Evolutionary conservation across 2,113 vertebrate species (phyloP), one percentile per base, ranked within the genome.

Genomic region (Apteryx owenii): DNA sequence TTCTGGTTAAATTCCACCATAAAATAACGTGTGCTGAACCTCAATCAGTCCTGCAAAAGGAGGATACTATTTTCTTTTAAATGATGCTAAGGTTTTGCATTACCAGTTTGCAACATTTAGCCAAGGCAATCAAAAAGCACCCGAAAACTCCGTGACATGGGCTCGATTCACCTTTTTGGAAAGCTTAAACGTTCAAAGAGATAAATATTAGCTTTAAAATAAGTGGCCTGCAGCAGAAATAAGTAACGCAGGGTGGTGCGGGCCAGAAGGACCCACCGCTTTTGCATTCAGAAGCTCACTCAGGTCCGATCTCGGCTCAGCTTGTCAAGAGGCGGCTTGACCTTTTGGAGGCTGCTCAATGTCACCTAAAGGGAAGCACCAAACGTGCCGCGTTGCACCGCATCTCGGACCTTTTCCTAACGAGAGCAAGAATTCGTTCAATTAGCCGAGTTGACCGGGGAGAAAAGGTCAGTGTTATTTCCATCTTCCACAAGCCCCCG

Each of bases 381-480:
- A 81, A 90, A 88, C 62, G 71, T 73, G 81, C 87, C 48, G 62
- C 61, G 3, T 85, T 72, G 89, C 60, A 28, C 84, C 68, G 42
- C 29, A 9, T 85, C 69, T 80, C 80, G 90, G 93, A 94, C 88
- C 89, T 95, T 94, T 94, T 93, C 93, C 91, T 95, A 90, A 96
- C 77, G 95, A 94, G 77, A 23, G 54, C 42, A 46, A 70, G 62
- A 91, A 95, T 61, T 66, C 85, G 56, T 81, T 93, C 91, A 93
- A 90, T 94, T 91, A 96, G 66, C 66, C 62, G 4, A 17, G 48
- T 73, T 95, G 96, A 82, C 66, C 2, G 2, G 81, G 53, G 81
- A 93, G 95, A 94, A 97, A 97, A 97, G 95, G 95, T 96, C 95
- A 94, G 17, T 2, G 4, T 77, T 70, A 40, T 94, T 96, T 87